phyloP scores from a whole-genome alignment of 2,888 invertebrate species.

The Himalopsyche kuldschensis region DNA sequence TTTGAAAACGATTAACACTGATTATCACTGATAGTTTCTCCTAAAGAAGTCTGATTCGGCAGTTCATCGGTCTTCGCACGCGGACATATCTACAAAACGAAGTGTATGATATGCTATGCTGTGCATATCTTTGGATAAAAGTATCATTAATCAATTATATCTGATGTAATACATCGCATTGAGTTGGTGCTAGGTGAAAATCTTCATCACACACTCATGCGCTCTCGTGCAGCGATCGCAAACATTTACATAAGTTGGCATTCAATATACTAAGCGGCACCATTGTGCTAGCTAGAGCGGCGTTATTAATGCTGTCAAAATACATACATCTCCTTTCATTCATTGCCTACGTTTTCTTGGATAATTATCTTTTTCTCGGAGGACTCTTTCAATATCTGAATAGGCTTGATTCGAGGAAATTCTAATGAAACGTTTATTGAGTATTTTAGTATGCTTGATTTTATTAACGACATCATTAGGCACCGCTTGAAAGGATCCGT shows the following conservation, averaged over 20 bases:
- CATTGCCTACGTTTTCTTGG: too few relatives aligned
- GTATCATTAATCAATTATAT: constrained; percentile 31
- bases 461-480: too few relatives aligned
- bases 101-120: neutral
- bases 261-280: neutral
- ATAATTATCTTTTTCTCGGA: too few relatives aligned
- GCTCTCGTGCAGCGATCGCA: neutral
- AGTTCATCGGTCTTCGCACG: neutral
- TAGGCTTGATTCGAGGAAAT: too few relatives aligned
- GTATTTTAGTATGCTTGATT: too few relatives aligned
- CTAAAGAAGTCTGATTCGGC: too few relatives aligned
- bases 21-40: too few relatives aligned
- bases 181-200: neutral
- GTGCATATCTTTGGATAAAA: constrained; percentile 11
- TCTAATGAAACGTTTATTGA: too few relatives aligned
- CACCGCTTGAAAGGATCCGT: too few relatives aligned
- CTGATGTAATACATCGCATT: constrained; percentile 32
- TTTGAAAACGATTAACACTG: too few relatives aligned
- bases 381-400: too few relatives aligned
- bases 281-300: neutral
- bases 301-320: neutral
- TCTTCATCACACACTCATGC: neutral
- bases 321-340: neutral
- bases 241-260: neutral
- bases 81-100: neutral